Evolutionary conservation across 2,888 invertebrate genomes (phyloP), one percentile per base, ranked within the genome.

Genomic region (Ethmia dodecea): DNA sequence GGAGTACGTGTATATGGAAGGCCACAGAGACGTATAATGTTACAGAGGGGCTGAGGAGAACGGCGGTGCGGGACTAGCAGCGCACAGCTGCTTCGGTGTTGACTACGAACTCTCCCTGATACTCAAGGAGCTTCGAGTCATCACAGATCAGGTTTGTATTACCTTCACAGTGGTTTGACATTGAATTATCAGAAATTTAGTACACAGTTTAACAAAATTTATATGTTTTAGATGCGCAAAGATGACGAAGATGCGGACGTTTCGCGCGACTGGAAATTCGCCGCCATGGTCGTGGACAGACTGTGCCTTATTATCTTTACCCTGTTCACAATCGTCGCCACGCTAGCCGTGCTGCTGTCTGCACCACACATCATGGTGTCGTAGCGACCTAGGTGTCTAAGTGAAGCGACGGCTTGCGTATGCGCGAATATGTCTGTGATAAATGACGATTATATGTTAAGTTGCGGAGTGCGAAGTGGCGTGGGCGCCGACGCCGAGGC

Each of bases 221-320:
- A 15, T 25, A 52, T 40, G 52, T 78, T 77, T 15, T 93, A 97
- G 89, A 91, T 98, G 89, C 93, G 95, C 81, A 94, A 94, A 86
- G 96, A 97, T 77, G 98, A 98, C 87, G 94, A 96, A 83, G 94
- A 95, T 70, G 93, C 94, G 84, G 96, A 95, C 86, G 90, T 97
- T 81, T 94, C 96, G 84, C 95, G 95, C 89, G 97, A 98, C 93
- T 98, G 98, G 98, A 97, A 97, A 90, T 98, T 98, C 89, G 98
- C 98, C 86, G 98, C 98, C 87, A 97, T 98, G 96, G 98, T 98
- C 89, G 96, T 98, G 89, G 98, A 98, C 92, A 94, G 98, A 91
- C 92, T 98, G 92, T 98, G 98, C 94, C 95, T 98, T 92, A 96
- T 97, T 91, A 94, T 97, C 90, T 98, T 98, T 93, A 96, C 97